phyloP scores from a whole-genome alignment of 2,113 vertebrate species.

The Peromyscus maniculatus region DNA sequence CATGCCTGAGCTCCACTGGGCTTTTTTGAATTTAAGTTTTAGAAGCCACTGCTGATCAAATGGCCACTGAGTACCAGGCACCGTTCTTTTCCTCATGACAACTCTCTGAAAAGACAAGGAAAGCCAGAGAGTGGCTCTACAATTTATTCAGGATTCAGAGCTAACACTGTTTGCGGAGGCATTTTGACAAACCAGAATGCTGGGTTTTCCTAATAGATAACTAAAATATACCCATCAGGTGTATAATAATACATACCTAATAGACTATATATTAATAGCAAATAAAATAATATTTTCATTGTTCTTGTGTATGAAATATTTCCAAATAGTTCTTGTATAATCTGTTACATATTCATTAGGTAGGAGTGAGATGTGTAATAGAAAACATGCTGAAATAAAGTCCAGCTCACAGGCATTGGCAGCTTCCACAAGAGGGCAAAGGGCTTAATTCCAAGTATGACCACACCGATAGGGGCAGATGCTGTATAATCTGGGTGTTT shows the following conservation, averaged over 20 bases:
- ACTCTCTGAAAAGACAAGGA: slow-evolving; percentile 4
- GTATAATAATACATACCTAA: background rate
- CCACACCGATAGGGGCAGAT: background rate
- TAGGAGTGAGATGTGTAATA: background rate
- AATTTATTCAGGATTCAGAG: background rate
- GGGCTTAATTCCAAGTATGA: background rate
- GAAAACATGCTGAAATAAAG: background rate
- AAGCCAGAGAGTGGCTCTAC: background rate
- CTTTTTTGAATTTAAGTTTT: background rate
- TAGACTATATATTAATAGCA: background rate
- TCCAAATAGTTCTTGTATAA: background rate
- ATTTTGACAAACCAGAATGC: background rate
- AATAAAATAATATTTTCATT: slow-evolving; percentile 32
- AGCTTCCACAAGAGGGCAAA: background rate
- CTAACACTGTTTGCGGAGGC: background rate
- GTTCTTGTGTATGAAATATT: background rate
- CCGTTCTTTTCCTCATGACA: background rate
- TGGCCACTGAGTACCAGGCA: background rate
- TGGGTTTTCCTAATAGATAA: background rate
- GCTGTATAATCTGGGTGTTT: background rate
- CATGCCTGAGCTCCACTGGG: background rate
- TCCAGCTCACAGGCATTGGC: background rate
- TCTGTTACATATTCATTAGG: slow-evolving; percentile 12
- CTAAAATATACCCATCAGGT: background rate
- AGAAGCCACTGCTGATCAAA: background rate